These are phyloP conservation scores for Limnephilus rhombicus DNA, from an alignment of 2,888 invertebrate genomes.

Conservation along the genomic window DNA sequence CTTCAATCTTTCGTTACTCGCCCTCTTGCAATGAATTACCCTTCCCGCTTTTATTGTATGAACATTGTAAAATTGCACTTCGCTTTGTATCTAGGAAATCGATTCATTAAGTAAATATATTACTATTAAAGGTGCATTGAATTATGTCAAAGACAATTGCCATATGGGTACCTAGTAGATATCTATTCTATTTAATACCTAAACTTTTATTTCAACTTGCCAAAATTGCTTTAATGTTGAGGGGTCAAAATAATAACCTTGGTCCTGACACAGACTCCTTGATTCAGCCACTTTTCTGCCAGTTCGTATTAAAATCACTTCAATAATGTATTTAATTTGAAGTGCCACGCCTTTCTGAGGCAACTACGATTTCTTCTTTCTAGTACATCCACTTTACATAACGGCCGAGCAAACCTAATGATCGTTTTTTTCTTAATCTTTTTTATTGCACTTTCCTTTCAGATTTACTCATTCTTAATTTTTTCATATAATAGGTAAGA, in stretches of 20 bases:
- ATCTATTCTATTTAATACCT: no score
- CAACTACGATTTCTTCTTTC: neutral
- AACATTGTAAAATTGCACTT: neutral
- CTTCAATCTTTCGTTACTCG: neutral
- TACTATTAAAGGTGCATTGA: no score
- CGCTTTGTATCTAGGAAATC: neutral
- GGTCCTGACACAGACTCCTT: no score
- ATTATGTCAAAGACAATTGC: no score
- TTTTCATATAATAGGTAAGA: no score
- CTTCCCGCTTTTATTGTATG: neutral
- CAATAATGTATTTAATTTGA: neutral
- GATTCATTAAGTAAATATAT: no score
- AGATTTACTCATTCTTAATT: no score
- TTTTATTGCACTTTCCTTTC: neutral
- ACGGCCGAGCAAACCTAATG: neutral
- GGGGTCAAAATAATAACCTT: no score
- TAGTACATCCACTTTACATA: neutral
- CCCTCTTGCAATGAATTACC: neutral
- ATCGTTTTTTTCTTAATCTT: neutral
- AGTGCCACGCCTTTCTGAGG: no score
- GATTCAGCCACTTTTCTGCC: neutral
- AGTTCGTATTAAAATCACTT: neutral
- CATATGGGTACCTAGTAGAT: no score
- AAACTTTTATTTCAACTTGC: no score
- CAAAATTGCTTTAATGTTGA: no score